Evolutionary conservation across 2,113 vertebrate species (phyloP), one percentile per base, ranked within the genome.

Genomic region (Pristiophorus japonicus): DNA sequence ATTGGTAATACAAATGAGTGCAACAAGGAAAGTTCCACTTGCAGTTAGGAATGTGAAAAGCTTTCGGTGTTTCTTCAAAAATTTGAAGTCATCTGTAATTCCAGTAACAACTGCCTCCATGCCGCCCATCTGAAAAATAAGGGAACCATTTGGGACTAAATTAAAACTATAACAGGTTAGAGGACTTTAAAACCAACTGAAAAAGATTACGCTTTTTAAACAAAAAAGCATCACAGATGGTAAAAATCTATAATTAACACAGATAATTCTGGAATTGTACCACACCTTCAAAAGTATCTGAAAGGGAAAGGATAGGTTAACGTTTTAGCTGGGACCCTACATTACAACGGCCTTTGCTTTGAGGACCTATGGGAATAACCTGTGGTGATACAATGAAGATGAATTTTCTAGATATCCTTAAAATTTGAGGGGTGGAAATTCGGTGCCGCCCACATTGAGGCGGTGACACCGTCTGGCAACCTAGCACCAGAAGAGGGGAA

Each of bases 31-130:
- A 16, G 99, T 99, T 95, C 98, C 97, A 59, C 98, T 97, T 0
- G 97, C 98, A 59, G 98, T 98, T 1, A 97, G 97, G 3, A 99
- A 98, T 0, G 99, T 99, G 97, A 99, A 99, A 92, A 99, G 95
- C 85, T 99, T 99, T 96, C 99, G 98, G 85, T 99, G 98, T 96
- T 98, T 98, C 97, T 99, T 99, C 67, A 99, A 97, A 96, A 99
- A 97, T 96, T 98, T 98, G 96, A 99, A 99, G 96, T 99, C 99
- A n/a, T 99, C 99, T 0, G 98, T 97, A 94, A 99, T 97, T 84
- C 99, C 99, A 0, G 99, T 99, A 97, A 99, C 98, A 96, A 99
- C 98, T 0, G 99, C 99, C 96, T 99, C 99, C 99, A 99, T 99
- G 90, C 99, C 99, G 0, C 99, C 99, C 99, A 99, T 99, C 99